Evolutionary conservation across 2,113 vertebrate species (phyloP).

Genomic region (Pao palembangensis): DNA sequence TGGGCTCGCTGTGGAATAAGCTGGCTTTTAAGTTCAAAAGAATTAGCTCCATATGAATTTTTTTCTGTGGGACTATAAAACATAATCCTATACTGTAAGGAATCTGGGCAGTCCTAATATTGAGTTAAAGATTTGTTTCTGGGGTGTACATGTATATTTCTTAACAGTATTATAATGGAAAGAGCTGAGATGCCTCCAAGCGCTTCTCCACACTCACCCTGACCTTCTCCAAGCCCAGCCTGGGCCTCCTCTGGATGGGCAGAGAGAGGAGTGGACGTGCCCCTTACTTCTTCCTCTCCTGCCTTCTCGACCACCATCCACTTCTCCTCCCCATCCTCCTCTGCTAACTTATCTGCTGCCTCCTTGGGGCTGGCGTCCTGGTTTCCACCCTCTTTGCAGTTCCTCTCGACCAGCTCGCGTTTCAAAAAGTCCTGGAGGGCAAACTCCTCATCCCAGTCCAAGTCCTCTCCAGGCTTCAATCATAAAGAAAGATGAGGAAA

Average conservation of each 20-base stretch:
- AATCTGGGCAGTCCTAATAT: no score
- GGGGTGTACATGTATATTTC: neutral
- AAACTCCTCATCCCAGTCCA: constrained; percentile 71
- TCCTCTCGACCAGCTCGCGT: constrained; percentile 39
- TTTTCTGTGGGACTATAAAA: no score
- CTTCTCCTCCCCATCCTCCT: constrained; percentile 48
- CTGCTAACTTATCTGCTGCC: constrained; percentile 7
- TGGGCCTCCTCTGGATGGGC: constrained; percentile 6
- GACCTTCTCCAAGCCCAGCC: neutral
- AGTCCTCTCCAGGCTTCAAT: constrained; percentile 58
- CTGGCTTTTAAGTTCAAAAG: no score
- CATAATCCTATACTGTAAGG: no score
- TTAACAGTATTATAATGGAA: neutral
- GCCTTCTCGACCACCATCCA: constrained; percentile 45
- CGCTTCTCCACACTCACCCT: constrained; percentile 34
- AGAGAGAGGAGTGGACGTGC: constrained; percentile 49
- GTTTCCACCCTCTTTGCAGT: constrained; percentile 19
- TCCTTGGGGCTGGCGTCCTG: constrained; percentile 1
- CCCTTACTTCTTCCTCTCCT: constrained; percentile 43
- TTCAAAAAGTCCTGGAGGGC: constrained; percentile 61
- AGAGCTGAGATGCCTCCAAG: neutral
- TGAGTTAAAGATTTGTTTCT: no score
- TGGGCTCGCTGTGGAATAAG: no score
- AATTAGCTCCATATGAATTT: no score
- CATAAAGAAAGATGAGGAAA: neutral